phyloP scores from a whole-genome alignment of 2,113 vertebrate genomes.

The Cephalopholis sonnerati region DNA sequence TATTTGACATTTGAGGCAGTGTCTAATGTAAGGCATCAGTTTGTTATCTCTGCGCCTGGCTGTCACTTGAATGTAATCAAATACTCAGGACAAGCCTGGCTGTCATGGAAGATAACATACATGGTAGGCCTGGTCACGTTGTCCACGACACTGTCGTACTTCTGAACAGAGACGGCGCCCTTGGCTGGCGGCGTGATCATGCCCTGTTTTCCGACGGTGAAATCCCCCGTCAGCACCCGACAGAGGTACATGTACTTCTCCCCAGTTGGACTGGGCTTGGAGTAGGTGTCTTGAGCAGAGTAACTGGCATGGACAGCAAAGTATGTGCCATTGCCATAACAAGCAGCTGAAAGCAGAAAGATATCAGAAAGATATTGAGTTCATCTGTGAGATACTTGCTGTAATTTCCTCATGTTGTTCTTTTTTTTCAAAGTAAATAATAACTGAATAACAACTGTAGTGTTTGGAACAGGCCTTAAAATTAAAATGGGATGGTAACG shows the following conservation, averaged over 20 bases:
- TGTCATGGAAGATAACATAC: conserved; percentile 89
- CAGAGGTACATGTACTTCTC: conserved; percentile 87
- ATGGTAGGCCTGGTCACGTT: conserved; percentile 47
- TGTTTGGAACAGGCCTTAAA: not conserved
- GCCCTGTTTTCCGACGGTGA: conserved; percentile 17
- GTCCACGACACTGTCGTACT: conserved; percentile 88
- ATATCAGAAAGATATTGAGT: not conserved
- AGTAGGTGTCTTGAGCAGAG: conserved; percentile 80
- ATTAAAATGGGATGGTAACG: not conserved
- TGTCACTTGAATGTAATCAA: conserved; percentile 86
- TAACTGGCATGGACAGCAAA: conserved; percentile 87
- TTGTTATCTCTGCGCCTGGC: no score
- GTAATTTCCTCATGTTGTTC: not conserved
- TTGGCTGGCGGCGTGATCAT: conserved; percentile 82
- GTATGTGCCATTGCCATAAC: conserved; percentile 86
- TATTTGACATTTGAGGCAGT: not conserved
- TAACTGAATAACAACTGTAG: not conserved
- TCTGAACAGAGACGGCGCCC: conserved; percentile 34
- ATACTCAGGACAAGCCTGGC: conserved; percentile 90
- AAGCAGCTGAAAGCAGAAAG: conserved; percentile 78
- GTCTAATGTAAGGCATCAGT: not conserved
- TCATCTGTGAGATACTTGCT: not conserved
- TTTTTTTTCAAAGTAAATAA: not conserved
- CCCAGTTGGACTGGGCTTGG: conserved; percentile 68
- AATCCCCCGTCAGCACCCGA: conserved; percentile 87